phyloP scores from a whole-genome alignment of 2,113 vertebrate species.

The Mesocricetus auratus region DNA sequence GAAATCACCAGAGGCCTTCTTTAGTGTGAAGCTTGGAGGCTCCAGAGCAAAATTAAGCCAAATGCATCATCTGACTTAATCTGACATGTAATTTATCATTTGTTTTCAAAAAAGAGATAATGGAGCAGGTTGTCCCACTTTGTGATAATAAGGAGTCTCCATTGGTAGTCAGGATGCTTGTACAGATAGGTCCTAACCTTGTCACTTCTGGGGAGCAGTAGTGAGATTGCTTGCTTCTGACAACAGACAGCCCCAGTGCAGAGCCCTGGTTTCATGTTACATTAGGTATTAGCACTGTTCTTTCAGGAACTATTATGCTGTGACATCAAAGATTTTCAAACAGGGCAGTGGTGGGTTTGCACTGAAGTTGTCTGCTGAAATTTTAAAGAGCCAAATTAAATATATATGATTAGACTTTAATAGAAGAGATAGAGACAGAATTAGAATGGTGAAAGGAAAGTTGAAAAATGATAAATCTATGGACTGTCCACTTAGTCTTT shows the following conservation, averaged over 20 bases:
- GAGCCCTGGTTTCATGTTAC: constrained; percentile 90
- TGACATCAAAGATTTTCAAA: constrained; percentile 91
- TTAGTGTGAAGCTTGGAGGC: background rate
- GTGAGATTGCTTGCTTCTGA: constrained; percentile 89
- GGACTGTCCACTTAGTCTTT: constrained; percentile 82
- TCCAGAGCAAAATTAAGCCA: constrained; percentile 52
- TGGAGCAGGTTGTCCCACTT: constrained; percentile 67
- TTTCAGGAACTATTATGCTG: constrained; percentile 90
- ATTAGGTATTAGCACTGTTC: constrained; percentile 90
- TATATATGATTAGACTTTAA: constrained; percentile 89
- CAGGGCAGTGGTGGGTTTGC: constrained; percentile 89
- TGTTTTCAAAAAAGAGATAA: constrained; percentile 45
- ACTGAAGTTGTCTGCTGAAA: constrained; percentile 89
- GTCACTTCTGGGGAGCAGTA: constrained; percentile 87
- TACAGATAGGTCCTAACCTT: constrained; percentile 86
- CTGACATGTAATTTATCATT: constrained; percentile 55
- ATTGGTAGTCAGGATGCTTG: constrained; percentile 76
- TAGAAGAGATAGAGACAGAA: constrained; percentile 83
- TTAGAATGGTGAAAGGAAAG: constrained; percentile 84
- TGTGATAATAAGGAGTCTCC: constrained; percentile 77
- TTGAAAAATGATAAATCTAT: constrained; percentile 84
- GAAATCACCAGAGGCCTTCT: constrained; percentile 41
- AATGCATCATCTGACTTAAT: constrained; percentile 58
- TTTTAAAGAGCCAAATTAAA: constrained; percentile 91
- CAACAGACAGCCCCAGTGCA: constrained; percentile 88